Base-by-base conservation (phyloP, 2,888 invertebrate species). In the Steromphala cineraria region DNA sequence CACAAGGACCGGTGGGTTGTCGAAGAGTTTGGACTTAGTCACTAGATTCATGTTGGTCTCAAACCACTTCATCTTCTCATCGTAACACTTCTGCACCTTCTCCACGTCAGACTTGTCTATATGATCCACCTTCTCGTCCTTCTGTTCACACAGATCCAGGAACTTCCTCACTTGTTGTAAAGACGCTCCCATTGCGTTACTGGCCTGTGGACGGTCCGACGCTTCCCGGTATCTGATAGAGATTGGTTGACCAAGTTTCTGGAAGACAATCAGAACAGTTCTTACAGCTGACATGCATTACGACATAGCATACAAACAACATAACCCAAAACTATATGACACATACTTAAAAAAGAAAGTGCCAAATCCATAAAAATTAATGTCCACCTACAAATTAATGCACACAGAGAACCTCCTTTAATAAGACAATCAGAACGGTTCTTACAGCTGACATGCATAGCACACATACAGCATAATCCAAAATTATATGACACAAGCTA, bases 211-310 rank as follows among this genome's bases (percentile, higher is more conserved):
- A 87, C 98, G 95, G 17, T 96, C 95, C 91, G 97, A 96, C 86
- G 95, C 96, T 93, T 99, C 99, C 56, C 95, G 94, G 87, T 96
- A 96, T 71, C 98, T 95, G 86, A 96, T 96, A 90, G 96, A 96
- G 80, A 99, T 97, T 0, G 98, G 98, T 92, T 98, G 97, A 13
- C 98, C 98, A 93, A 96, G 95, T 84, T 95, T 95, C 94, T 96
- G 90, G 17, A 85, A 85, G 28, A 75, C 67, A 95, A 87, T 96
- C 46, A 81, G 36, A 79, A 46, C 1, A 67, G n/a, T 4, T 24
- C 7, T 8, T 36, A 4, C 36, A 55, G 4, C 55, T n/a, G 21
- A 55, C 21, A 19, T 19, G 21, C n/a, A 55, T 4, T 55, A 55
- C 7, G 7, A 7, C 7, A 36, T 4, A 36, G 36, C 36, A 36